Base-by-base conservation (phyloP, 1,140 invertebrate species). In the Drosophila hydei region DNA sequence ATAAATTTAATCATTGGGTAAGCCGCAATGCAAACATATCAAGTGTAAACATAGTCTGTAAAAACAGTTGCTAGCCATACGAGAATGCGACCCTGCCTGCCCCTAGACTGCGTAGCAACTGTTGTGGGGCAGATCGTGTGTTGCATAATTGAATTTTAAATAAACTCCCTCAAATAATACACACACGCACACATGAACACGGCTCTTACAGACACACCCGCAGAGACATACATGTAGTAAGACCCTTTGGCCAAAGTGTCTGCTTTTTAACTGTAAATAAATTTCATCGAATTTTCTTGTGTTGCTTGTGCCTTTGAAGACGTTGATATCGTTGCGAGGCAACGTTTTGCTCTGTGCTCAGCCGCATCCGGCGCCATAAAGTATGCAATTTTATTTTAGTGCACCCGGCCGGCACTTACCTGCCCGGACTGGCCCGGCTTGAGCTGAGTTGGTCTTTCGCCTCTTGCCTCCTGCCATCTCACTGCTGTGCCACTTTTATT, bases 71-170 rank as follows among this genome's bases (percentile, higher is more conserved):
- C 30, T 16, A 40, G 33, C 4, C 36, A 21, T 33, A 54, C 14
- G 16, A 14, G 14, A 38, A 38, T 77, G 68, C 23, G 3, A 14
- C 8, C 61, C 43, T 7, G n/a, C 23, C 7, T 21, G 43, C 14
- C 19, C 14, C 9, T 16, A 48, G 14, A 61, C 18, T 11, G 18
- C 51, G 18, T n/a, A 38, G 51, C 75, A 79, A 69, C 72, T 74
- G 71, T 75, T 54, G 42, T 45, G 16, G 40, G 12, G 51, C 14
- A 23, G 19, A 58, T 30, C 25, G 43, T 55, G 48, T 55, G 62
- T 30, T 59, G 65, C 70, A 87, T 90, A 91, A 91, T 91, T 91
- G 89, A 91, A 91, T 91, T 90, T 91, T 90, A 91, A 91, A 91
- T 91, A 91, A 91, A 89, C 78, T 75, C 43, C 33, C 59, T 77